phyloP scores from a whole-genome alignment of 2,113 vertebrate species.

The Chamaetylas fuelleborni region DNA sequence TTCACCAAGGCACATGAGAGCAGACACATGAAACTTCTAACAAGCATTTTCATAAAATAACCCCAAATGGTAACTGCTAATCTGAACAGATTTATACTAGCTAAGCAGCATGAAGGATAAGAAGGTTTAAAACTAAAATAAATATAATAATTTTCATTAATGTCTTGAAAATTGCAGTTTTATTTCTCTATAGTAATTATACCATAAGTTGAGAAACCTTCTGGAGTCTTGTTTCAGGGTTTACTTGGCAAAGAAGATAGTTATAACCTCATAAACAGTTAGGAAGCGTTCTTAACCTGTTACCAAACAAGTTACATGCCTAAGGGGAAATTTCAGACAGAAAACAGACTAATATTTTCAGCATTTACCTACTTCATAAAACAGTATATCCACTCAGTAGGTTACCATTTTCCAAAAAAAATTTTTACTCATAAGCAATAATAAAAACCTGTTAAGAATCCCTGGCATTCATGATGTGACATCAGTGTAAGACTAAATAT shows the following conservation, averaged over 20 bases:
- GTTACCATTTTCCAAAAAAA: background rate
- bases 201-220: background rate
- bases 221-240: background rate
- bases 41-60: background rate
- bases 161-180: background rate
- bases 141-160: background rate
- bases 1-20: background rate
- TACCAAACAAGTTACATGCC: background rate
- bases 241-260: background rate
- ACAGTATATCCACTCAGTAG: background rate
- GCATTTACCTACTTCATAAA: background rate
- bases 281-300: background rate
- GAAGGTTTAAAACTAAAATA: background rate
- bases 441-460: background rate
- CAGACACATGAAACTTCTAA: background rate
- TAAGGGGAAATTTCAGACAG: background rate
- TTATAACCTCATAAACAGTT: background rate
- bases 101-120: background rate
- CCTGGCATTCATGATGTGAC: background rate
- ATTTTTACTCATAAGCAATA: background rate
- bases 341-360: background rate
- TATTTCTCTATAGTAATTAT: background rate
- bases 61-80: background rate
- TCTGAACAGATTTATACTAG: background rate
- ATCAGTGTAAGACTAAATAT: background rate